Conservation (phyloP, 1,140 invertebrate genomes). For the Lanistes nyassanus region DNA sequence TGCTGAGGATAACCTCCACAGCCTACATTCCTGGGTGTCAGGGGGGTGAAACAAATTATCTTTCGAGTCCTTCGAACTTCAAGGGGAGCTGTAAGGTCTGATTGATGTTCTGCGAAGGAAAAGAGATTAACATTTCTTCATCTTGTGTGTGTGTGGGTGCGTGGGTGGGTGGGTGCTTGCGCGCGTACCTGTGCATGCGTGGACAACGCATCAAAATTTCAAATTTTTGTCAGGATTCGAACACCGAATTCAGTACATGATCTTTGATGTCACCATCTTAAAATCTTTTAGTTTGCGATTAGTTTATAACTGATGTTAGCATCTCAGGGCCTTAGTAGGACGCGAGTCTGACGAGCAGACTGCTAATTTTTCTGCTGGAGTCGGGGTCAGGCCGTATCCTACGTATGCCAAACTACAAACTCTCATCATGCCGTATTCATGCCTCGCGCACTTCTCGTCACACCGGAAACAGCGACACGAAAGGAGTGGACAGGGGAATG, state of each 20-base stretch:
- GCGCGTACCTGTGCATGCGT: not conserved
- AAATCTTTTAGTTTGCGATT: not conserved
- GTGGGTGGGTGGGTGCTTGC: not conserved
- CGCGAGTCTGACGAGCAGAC: too few species aligned
- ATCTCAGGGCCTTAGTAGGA: not conserved
- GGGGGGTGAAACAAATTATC: not conserved
- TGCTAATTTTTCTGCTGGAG: too few species aligned
- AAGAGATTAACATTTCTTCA: not conserved
- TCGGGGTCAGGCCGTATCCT: too few species aligned
- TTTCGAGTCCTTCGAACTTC: not conserved
- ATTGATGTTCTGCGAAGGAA: too few species aligned
- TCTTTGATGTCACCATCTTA: not conserved
- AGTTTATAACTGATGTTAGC: not conserved
- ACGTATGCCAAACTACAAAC: too few species aligned
- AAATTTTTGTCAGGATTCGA: not conserved
- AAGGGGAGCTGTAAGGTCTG: not conserved
- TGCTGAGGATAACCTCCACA: not conserved
- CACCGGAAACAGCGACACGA: too few species aligned
- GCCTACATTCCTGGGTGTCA: not conserved
- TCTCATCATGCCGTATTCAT: too few species aligned
- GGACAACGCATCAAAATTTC: not conserved
- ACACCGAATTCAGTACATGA: not conserved
- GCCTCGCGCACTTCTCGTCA: too few species aligned
- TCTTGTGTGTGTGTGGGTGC: slow-evolving; percentile 10
- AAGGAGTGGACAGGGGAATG: too few species aligned